Evolutionary conservation across 2,888 invertebrate species (phyloP), one percentile per base, ranked within the genome.

Genomic region (Halictus quadricinctus): DNA sequence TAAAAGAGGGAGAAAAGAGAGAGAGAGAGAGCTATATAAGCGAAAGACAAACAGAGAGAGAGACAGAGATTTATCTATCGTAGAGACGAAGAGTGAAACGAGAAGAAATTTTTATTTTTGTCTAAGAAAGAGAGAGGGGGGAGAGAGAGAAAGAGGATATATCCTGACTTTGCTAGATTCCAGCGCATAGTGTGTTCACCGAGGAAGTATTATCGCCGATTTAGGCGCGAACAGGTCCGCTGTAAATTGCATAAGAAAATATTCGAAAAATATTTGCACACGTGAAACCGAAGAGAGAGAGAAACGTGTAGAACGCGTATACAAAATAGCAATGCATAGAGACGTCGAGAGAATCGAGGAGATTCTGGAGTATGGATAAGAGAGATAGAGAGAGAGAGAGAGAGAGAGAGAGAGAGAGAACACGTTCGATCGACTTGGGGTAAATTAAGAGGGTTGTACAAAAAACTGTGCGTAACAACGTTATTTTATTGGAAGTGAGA

Each of bases 401-500:
- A 69, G 7, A 41, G 1, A 29, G 18, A 43, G 8, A 50, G 41
- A 29, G 36, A 76, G 58, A 64, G 70, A 79, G 72, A 36, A 72
- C 48, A 77, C 81, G 79, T 75, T 77, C 80, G 80, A 46, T 73
- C 77, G 78, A 80, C 54, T 84, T 79, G 69, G 77, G 64, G 82
- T 87, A 85, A 87, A 89, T 87, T 86, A 90, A 88, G 87, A 89
- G 88, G 90, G 87, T 93, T 93, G 91, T 92, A 93, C 91, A 91
- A 93, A 93, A 91, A 89, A 69, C 69, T 93, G 92, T 92, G 93
- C 92, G 92, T 92, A 29, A 58, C 58, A 93, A 93, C 91, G 93
- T 93, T 93, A 93, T 92, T 93, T 93, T 91, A 90, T 91, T 86
- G 91, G 91, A 91, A 92, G 90, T 91, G 92, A 93, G 91, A 93